Percentiles rank a stretch among this genome's conserved stretches.
phyloP scores from a whole-genome alignment of 2,888 invertebrate species.

The Ischnura elegans region DNA sequence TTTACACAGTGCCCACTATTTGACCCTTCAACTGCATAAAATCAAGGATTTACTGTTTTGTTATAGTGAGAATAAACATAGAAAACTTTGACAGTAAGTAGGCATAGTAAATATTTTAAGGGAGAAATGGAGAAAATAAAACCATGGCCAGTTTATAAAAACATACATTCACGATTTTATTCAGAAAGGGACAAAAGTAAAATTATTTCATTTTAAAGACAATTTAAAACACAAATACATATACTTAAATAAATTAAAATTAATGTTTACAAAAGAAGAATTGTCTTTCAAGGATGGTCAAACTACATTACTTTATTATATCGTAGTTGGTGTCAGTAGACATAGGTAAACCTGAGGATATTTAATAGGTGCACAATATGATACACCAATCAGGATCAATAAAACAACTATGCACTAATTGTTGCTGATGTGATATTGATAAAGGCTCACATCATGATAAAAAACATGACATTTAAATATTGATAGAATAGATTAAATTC shows the following conservation, averaged over 20 bases:
- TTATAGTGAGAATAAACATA: too few relatives aligned
- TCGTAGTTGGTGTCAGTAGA: neutral
- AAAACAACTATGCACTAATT: neutral
- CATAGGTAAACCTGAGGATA: neutral
- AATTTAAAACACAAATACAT: neutral
- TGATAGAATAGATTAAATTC: neutral
- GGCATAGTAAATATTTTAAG: too few relatives aligned
- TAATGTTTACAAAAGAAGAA: neutral
- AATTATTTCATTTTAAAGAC: neutral
- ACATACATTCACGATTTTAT: neutral
- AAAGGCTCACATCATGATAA: neutral
- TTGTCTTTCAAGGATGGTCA: neutral
- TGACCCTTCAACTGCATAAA: too few relatives aligned
- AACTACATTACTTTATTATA: neutral
- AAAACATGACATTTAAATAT: neutral
- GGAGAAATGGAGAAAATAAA: neutral
- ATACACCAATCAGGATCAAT: neutral
- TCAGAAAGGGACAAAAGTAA: neutral
- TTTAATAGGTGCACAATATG: neutral
- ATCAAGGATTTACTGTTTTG: too few relatives aligned
- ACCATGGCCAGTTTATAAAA: neutral
- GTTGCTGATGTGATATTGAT: neutral
- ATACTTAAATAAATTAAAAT: conserved; percentile 6
- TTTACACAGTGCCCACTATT: too few relatives aligned
- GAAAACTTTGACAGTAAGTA: too few relatives aligned